Evolutionary conservation across 2,113 vertebrate genomes (phyloP), one percentile per base, ranked within the genome.

Genomic region (Antennarius striatus): DNA sequence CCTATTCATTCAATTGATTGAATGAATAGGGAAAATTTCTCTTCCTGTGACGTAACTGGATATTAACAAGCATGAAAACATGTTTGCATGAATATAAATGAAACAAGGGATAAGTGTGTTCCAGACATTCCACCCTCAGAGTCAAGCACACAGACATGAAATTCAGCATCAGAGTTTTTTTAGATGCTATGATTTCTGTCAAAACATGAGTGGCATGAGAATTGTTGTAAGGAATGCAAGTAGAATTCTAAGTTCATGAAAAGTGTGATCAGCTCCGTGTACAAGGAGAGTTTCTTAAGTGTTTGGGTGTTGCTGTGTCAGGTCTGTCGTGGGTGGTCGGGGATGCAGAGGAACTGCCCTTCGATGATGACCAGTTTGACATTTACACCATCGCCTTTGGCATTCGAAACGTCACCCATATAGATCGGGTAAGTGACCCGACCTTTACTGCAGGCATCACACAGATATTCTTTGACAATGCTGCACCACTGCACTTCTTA

Each of bases 361-460:
- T 99, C 10, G 91, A 92, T 7, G 95, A 98, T 22, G 82, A 95
- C 66, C 95, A 92, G 78, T 99, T 99, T 88, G 98, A 99, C 57
- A 71, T 98, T 80, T 99, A 98, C 79, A 96, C 95, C 74, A 94
- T 98, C 77, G 96, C 96, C 16, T 99, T 99, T 64, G 98, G 98
- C 39, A 99, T 99, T 73, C 93, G 98, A 63, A 99, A 99, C 45
- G 94, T 98, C 78, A 99, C 96, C 10, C 96, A 87, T 69, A 93
- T 97, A 11, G 94, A 97, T 55, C 82, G 84, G 81, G 86, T 88
- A 45, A 65, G 28, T 10, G 39, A 49, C 12, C 2, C 0, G 2
- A 32, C 1, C 4, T 1, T 47, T 10, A 10, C 8, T 28, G 9
- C 32, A 6, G 46, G 5, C 28, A 5, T 45, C 12, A 7, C 4